phyloP scores from a whole-genome alignment of 2,888 invertebrate species.

The Byasa hedistus region DNA sequence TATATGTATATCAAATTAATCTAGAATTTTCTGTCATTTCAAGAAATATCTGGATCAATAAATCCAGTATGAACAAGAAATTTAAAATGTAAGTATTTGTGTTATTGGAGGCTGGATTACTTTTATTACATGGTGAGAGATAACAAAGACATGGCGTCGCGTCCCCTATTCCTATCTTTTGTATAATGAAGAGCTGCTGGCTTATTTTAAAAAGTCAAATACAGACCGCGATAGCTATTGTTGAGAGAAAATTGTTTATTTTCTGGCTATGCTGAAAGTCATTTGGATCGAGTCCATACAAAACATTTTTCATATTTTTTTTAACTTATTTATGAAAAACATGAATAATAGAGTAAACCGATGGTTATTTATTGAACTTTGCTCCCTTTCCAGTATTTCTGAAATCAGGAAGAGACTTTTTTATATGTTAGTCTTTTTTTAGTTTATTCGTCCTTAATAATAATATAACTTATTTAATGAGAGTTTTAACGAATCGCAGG shows the following conservation, averaged over 20 bases:
- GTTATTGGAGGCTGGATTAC: no score
- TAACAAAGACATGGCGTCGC: not conserved
- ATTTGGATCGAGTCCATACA: slow-evolving; percentile 21
- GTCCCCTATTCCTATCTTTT: slow-evolving; percentile 6
- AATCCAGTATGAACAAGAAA: no score
- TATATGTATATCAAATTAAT: no score
- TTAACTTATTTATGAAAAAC: slow-evolving; percentile 1
- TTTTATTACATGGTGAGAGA: not conserved
- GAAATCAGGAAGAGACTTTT: no score
- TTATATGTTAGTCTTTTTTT: no score
- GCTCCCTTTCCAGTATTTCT: no score
- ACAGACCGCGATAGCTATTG: slow-evolving; percentile 23
- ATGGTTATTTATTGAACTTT: not conserved
- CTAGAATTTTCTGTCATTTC: no score
- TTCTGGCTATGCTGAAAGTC: slow-evolving; percentile 18
- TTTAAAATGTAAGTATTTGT: no score
- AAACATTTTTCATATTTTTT: slow-evolving; percentile 15
- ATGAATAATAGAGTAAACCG: not conserved
- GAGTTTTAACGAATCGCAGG: no score
- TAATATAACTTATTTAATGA: no score
- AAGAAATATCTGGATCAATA: no score
- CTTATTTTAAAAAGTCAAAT: slow-evolving; percentile 25
- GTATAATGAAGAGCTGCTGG: slow-evolving; percentile 19
- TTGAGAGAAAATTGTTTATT: slow-evolving; percentile 23
- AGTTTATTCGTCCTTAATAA: no score